Conservation (phyloP, 2,797 vertebrate genomes). For the Muraenolepis orangiensis region DNA sequence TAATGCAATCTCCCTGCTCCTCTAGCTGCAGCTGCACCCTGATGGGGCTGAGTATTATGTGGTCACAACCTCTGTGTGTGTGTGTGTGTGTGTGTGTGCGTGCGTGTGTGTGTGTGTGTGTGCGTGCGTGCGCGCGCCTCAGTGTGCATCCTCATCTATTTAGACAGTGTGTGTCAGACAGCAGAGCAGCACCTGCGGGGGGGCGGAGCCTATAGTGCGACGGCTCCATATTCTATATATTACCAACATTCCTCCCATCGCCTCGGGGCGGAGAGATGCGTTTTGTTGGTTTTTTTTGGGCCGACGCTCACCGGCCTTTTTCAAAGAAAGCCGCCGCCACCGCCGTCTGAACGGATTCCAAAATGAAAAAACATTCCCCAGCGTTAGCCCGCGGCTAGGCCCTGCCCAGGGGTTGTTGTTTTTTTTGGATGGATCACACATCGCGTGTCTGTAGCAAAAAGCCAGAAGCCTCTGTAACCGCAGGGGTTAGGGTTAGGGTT, state of each 20-base stretch:
- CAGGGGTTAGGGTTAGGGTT: no score
- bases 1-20: no score
- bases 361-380: slow-evolving; percentile 2
- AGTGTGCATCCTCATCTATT: neutral
- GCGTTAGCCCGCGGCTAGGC: neutral
- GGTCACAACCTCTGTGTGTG: neutral
- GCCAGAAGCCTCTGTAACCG: no score
- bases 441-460: no score
- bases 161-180: no score
- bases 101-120: no score
- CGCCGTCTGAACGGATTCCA: neutral
- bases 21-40: no score
- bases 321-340: neutral
- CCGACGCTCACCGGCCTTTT: neutral
- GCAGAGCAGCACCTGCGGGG: neutral
- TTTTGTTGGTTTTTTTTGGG: no score
- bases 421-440: no score
- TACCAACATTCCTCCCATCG: neutral
- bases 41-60: neutral
- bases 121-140: neutral
- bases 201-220: neutral
- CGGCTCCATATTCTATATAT: no score
- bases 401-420: no score
- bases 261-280: neutral
- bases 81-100: no score